Conservation (phyloP, 2,888 invertebrate species). For the Andrena fulva region DNA sequence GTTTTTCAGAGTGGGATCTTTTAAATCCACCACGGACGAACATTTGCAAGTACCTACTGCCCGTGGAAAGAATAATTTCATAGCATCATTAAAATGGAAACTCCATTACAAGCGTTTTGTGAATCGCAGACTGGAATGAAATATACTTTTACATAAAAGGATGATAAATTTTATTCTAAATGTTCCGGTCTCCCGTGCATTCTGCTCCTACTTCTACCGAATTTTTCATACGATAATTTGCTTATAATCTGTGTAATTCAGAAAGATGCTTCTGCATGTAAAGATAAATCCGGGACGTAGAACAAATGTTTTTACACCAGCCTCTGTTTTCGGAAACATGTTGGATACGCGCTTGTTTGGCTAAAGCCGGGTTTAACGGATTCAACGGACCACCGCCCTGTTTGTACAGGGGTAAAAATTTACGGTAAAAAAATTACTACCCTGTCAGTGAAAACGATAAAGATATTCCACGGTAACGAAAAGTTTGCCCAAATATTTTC, state of each 20-base stretch:
- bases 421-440: too few species aligned
- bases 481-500: too few species aligned
- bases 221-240: conserved; percentile 6
- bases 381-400: too few species aligned
- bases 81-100: conserved; percentile 28
- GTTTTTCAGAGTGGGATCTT: conserved; percentile 10
- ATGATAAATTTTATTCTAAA: conserved; percentile 36
- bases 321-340: too few species aligned
- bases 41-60: conserved; percentile 29
- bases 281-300: background rate
- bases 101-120: conserved; percentile 25
- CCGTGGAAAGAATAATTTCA: conserved; percentile 13
- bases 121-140: conserved; percentile 34
- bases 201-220: background rate
- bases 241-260: too few species aligned
- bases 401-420: too few species aligned
- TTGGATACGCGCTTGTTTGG: background rate
- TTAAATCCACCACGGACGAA: conserved; percentile 22
- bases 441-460: too few species aligned
- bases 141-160: conserved; percentile 30
- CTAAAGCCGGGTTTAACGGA: too few species aligned
- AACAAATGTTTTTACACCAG: background rate
- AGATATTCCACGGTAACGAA: too few species aligned
- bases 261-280: background rate
- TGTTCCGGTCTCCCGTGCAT: background rate